Base-by-base conservation (phyloP, 2,797 vertebrate species). In the Ceryle rudis region DNA sequence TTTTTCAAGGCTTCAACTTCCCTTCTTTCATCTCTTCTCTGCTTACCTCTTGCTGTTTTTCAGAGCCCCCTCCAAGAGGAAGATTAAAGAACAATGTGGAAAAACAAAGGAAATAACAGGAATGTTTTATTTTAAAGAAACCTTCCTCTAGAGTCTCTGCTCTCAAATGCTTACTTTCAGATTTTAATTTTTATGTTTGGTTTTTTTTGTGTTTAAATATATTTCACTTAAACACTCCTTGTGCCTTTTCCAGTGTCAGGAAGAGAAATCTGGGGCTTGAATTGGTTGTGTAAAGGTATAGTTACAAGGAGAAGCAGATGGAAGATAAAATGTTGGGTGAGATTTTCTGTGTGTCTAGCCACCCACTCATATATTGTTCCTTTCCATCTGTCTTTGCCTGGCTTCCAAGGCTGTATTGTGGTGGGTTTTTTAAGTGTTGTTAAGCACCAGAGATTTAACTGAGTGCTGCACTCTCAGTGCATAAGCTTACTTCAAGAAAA, bases 381-480 rank as follows among this genome's bases (percentile, higher is more conserved):
- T 80, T 84, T 93, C 93, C 90, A 91, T 94, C 83, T 89, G 66
- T 74, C 92, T 89, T 85, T 78, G 58, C 90, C 44, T 89, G 79
- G 51, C 84, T 96, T 96, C 95, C 47, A 73, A 80, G 88, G 61
- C 5, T 75, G 55, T 57, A 55, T n/a, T 91, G 70, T 85, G 49
- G 10, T 54, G 39, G 5, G 14, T 31, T 70, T 31, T 73, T 88
- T 94, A 82, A 90, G 79, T 92, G 78, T 55, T 86, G 54, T 41
- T 75, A 81, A 95, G 81, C 94, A 92, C 83, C 90, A 94, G 69
- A 64, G 89, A 69, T 88, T 73, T 73, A 67, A 80, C 75, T 15
- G 82, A 95, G 83, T 75, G 65, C 67, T 10, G 2, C 57, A 37
- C 64, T 93, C 25, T 1, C 67, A 42, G 70, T 73, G 25, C 60